Conservation (phyloP, 2,888 invertebrate species). For the Cephus nigrinus region DNA sequence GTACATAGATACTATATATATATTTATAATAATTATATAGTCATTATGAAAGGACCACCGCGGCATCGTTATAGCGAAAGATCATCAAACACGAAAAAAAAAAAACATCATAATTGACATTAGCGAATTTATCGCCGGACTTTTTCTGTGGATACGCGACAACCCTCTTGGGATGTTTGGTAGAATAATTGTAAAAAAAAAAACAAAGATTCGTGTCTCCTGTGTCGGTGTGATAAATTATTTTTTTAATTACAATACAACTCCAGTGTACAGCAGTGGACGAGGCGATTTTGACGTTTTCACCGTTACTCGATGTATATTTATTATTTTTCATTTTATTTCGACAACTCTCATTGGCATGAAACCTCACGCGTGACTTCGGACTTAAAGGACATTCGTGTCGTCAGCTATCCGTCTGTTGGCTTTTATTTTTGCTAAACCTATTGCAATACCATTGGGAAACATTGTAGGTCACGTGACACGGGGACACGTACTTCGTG, state of each 20-base stretch:
- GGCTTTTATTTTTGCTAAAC: neutral
- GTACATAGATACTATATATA: conserved; percentile 35
- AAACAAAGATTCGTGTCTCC: neutral
- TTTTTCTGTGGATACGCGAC: neutral
- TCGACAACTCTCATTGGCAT: neutral
- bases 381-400: neutral
- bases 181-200: neutral
- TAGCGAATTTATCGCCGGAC: neutral
- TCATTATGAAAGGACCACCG: conserved; percentile 57
- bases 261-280: neutral
- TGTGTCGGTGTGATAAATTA: neutral
- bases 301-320: neutral
- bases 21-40: conserved; percentile 59
- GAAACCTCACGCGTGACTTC: neutral
- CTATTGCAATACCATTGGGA: neutral
- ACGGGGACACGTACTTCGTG: neutral
- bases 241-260: neutral
- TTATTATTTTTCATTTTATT: neutral
- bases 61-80: conserved; percentile 43
- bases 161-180: neutral
- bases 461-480: no score
- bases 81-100: conserved; percentile 35
- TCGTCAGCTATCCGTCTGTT: neutral
- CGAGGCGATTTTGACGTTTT: neutral
- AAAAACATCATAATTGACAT: conserved; percentile 7